A percentile compares a stretch with the other conserved stretches of the same genome.
Conservation (phyloP, 2,797 vertebrate species). For the Dermochelys coriacea region DNA sequence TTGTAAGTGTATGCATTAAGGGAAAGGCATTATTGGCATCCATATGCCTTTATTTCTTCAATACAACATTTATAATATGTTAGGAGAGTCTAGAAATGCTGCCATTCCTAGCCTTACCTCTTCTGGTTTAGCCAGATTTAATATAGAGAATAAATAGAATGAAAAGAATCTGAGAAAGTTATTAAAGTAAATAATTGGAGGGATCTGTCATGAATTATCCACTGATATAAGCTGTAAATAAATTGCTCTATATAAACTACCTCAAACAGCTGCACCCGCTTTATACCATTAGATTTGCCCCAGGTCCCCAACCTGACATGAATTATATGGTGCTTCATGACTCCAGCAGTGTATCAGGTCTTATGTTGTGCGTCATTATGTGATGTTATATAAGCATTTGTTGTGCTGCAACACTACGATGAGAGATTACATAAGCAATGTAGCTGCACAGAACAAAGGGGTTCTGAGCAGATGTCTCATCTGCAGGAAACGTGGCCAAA, state of each 20-base stretch:
- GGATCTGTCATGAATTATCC: slow-evolving; percentile 66
- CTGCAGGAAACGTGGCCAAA: neutral
- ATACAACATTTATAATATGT: slow-evolving; percentile 45
- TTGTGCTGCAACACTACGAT: neutral
- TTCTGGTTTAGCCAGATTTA: slow-evolving; percentile 21
- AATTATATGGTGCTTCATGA: slow-evolving; percentile 20
- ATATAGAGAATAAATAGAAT: slow-evolving; percentile 57
- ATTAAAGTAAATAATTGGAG: slow-evolving; percentile 76
- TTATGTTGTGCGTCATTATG: slow-evolving; percentile 8
- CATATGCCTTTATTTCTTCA: slow-evolving; percentile 40
- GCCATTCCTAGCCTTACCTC: slow-evolving; percentile 15
- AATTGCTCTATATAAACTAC: slow-evolving; percentile 66
- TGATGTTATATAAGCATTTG: slow-evolving; percentile 18
- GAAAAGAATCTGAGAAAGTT: slow-evolving; percentile 65
- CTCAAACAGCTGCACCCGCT: slow-evolving; percentile 59
- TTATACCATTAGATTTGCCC: slow-evolving; percentile 27
- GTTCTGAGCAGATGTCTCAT: neutral
- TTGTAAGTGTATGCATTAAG: slow-evolving; percentile 30
- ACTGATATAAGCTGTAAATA: slow-evolving; percentile 70
- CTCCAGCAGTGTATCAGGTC: neutral
- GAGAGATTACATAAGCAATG: neutral
- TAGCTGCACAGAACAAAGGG: neutral
- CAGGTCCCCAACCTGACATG: slow-evolving; percentile 3
- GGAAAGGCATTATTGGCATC: slow-evolving; percentile 30
- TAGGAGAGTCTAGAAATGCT: neutral